A percentile compares a stretch with the other conserved stretches of the same genome.
Evolutionary conservation across 2,888 invertebrate genomes (phyloP).

Genomic region (Capitulum mitella): DNA sequence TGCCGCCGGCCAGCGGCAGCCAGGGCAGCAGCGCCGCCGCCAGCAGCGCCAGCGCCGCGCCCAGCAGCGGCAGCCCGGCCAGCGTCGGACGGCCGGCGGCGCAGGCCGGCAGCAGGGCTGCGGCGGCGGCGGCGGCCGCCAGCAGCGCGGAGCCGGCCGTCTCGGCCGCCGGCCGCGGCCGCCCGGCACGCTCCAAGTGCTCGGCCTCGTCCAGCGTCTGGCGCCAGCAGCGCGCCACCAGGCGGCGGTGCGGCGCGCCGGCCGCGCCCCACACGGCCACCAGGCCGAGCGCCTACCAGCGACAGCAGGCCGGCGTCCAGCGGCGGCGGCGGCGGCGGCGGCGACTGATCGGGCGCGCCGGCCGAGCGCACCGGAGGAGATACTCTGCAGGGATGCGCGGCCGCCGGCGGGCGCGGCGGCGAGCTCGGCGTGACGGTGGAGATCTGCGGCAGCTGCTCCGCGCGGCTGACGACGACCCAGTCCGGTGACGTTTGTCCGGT

Average conservation of each 20-base stretch:
- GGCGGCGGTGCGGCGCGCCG: not conserved
- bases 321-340: not conserved
- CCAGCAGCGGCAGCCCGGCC: not conserved
- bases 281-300: not conserved
- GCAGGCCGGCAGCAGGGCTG: not conserved
- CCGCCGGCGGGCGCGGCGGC: too few relatives aligned
- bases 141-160: not conserved
- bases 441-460: too few relatives aligned
- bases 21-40: not conserved
- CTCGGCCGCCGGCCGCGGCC: not conserved
- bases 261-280: not conserved
- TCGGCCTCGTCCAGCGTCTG: conserved; percentile 4
- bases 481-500: too few relatives aligned
- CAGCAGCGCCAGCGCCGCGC: not conserved
- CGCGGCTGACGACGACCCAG: not conserved
- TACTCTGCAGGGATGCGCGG: too few relatives aligned
- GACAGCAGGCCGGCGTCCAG: not conserved
- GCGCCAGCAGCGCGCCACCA: not conserved
- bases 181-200: not conserved
- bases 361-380: not conserved
- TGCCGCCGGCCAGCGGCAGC: not conserved
- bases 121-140: not conserved
- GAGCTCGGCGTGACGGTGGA: too few relatives aligned
- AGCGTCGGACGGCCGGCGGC: not conserved
- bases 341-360: not conserved